Conservation (phyloP, 2,888 invertebrate genomes). For the Aplocera efformata region DNA sequence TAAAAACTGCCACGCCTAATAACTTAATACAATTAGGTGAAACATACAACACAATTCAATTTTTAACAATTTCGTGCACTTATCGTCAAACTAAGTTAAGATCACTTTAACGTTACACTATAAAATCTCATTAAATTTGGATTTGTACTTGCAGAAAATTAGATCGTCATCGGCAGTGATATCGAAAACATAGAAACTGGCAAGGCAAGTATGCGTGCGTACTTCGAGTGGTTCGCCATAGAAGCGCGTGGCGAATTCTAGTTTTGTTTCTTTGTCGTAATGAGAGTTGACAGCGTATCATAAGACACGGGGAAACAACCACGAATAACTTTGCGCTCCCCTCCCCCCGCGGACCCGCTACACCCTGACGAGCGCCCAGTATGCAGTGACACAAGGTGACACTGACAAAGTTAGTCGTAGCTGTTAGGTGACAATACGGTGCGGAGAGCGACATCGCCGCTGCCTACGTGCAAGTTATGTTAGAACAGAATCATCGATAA, state of each 20-base stretch:
- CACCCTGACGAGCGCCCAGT: neutral
- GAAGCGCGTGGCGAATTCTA: constrained; percentile 27
- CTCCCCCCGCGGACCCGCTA: constrained; percentile 10
- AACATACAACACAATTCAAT: constrained; percentile 77
- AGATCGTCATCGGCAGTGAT: constrained; percentile 70
- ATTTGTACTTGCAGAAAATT: constrained; percentile 79
- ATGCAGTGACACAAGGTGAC: constrained; percentile 24
- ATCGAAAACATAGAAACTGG: constrained; percentile 78
- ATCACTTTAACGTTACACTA: constrained; percentile 76
- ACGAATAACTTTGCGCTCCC: constrained; percentile 53
- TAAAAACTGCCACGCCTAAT: constrained; percentile 75
- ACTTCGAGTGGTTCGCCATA: constrained; percentile 43
- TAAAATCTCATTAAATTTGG: constrained; percentile 77
- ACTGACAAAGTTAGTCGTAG: constrained; percentile 69
- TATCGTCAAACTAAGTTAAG: constrained; percentile 73
- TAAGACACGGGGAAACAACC: constrained; percentile 46
- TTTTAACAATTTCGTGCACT: constrained; percentile 77
- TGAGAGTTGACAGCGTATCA: constrained; percentile 72
- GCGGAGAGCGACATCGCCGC: constrained; percentile 35
- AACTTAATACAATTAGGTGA: constrained; percentile 74
- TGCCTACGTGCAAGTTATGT: constrained; percentile 58
- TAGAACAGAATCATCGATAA: constrained; percentile 52
- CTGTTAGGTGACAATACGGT: constrained; percentile 58
- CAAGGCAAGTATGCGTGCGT: constrained; percentile 77
- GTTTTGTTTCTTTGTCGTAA: constrained; percentile 71